Evolutionary conservation across 2,113 vertebrate species (phyloP).

Genomic region (Tamias sibiricus): DNA sequence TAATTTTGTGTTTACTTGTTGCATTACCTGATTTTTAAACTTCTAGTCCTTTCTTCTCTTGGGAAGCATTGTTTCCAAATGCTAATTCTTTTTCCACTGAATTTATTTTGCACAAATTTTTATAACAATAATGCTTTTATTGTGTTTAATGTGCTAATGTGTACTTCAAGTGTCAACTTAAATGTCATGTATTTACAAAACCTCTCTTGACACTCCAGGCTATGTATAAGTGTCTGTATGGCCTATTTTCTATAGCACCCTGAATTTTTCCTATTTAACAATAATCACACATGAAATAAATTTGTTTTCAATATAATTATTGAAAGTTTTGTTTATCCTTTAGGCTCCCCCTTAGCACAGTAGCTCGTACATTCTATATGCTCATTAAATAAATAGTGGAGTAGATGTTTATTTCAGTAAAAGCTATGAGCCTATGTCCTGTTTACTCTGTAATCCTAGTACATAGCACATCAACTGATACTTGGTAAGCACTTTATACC

Average conservation of each 20-base stretch:
- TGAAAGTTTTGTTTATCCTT: conserved; percentile 5
- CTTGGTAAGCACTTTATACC: background rate
- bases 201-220: background rate
- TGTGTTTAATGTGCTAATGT: conserved; percentile 44
- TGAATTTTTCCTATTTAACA: conserved; percentile 30
- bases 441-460: background rate
- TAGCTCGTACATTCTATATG: background rate
- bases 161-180: background rate
- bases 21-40: conserved; percentile 45
- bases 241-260: background rate
- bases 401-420: background rate
- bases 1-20: conserved; percentile 29
- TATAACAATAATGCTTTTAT: background rate
- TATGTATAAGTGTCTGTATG: background rate
- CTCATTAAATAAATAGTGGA: background rate
- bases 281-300: background rate
- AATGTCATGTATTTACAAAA: background rate
- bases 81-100: background rate
- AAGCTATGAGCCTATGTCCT: background rate
- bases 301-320: background rate
- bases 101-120: background rate
- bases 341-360: background rate
- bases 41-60: background rate
- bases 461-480: background rate
- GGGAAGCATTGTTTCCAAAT: background rate